Base-by-base conservation (phyloP, 2,888 invertebrate genomes). In the Chrysopilus asiliformis region DNA sequence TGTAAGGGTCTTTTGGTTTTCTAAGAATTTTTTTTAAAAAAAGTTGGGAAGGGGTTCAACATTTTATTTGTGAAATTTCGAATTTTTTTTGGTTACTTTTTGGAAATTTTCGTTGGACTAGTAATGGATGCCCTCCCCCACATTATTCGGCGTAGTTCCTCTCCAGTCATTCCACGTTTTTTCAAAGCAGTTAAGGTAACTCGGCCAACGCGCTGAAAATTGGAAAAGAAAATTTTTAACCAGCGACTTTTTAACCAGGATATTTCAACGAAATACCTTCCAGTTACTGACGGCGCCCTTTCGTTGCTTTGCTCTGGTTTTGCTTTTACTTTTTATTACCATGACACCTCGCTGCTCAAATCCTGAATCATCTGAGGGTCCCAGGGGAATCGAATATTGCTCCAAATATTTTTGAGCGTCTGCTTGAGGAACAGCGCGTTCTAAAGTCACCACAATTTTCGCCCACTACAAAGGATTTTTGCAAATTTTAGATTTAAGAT, bases 321-420 rank as follows among this genome's bases (percentile, higher is more conserved):
- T 97, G 45, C 80, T 86, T 55, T 94, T 93, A 47, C 86, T 85
- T 66, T 97, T 98, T 59, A 98, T 98, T 36, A 97, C 91, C 84
- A 98, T 90, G 3, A 98, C 86, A 1, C 93, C 97, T 26, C 94
- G 70, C 48, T 85, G 80, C 59, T 90, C 89, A 40, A 79, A 81
- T 2, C 79, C 74, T 0, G 85, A 82, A 57, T 86, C 83, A 46
- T 85, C 84, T 0, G 79, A 77, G 0, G 84, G 83, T 0, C 85
- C 86, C 43, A 95, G 61, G 7, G 85, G 86, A 51, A 97, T 93
- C 33, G 93, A 93, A 65, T 98, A 98, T 51, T 91, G 87, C 60
- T 91, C 82, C 28, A 97, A 72, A 64, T 89, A 93, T 46, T 82
- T 78, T 52, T 90, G 85, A 2, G 93, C 83, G 53, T 91, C 85